Evolutionary conservation across 2,113 vertebrate species (phyloP), one percentile per base, ranked within the genome.

Genomic region (Halcyon senegalensis): DNA sequence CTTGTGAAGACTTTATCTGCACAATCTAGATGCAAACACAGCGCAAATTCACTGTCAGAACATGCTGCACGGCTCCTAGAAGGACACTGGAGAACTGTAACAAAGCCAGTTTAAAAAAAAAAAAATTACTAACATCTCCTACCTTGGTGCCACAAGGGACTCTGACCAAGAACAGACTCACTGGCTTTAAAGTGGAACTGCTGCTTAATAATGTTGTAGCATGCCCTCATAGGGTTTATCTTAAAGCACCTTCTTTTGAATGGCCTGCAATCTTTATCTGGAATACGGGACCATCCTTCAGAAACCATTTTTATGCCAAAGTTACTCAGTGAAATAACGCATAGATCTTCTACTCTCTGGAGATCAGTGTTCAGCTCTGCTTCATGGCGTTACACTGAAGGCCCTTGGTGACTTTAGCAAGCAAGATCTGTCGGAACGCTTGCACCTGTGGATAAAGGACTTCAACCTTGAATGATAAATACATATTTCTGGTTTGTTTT

Each of bases 391-490:
- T 94, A 91, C 94, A 95, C 67, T 89, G 96, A 96, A 97, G 66
- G 93, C 94, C 96, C 84, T 78, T 33, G 79, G 96, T 96, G 96
- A 93, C 77, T 97, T 91, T 7, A 90, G 87, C 84, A 84, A 96
- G 73, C 67, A 43, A 63, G 70, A 93, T 91, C 96, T 96, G 87
- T 89, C 95, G 97, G 96, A 93, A 94, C 3, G 35, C 90, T 93
- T 95, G 84, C 88, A 95, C 97, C 97, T 91, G 94, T 91, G 83
- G 94, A 93, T 96, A 98, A 97, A 96, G 84, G 90, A 96, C 96
- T 97, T 98, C 96, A 96, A 96, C 95, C 94, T 93, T 94, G 95
- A 93, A 96, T 91, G 88, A 89, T 94, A 97, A 97, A 97, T 96
- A 94, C 86, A 28, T 64, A 35, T 93, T 95, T 94, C 10, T 28